A percentile compares a stretch with the other conserved stretches of the same genome.
Conservation (phyloP, 2,888 invertebrate species). For the Aspidapion aeneum region DNA sequence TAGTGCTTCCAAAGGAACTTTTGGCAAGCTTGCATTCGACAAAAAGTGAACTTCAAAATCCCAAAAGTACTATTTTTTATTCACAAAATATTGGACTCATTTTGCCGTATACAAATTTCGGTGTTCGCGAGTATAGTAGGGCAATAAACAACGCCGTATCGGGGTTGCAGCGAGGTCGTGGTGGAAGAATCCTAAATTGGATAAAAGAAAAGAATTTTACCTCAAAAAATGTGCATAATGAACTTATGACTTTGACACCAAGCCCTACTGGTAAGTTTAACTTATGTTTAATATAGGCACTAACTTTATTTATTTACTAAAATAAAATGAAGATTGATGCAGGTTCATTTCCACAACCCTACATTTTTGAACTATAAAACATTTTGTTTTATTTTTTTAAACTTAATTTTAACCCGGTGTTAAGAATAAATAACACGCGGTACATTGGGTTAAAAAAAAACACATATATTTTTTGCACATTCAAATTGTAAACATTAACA, state of each 20-base stretch:
- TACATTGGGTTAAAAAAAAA: too few species aligned
- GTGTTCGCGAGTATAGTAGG: slow-evolving; percentile 62
- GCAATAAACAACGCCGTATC: slow-evolving; percentile 62
- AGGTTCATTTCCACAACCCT: not conserved
- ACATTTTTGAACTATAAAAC: not conserved
- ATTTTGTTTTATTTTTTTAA: too few species aligned
- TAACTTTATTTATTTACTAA: not conserved
- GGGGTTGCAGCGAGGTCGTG: slow-evolving; percentile 56
- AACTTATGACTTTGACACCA: slow-evolving; percentile 68
- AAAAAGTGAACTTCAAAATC: not conserved
- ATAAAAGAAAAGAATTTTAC: slow-evolving; percentile 62
- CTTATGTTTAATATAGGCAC: not conserved
- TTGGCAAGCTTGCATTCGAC: not conserved
- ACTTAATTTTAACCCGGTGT: too few species aligned
- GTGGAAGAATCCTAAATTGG: slow-evolving; percentile 57
- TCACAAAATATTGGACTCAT: slow-evolving; percentile 56
- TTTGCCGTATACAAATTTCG: slow-evolving; percentile 60
- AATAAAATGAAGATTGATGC: too few species aligned
- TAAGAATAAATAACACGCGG: too few species aligned
- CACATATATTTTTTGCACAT: too few species aligned
- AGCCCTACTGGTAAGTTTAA: slow-evolving; percentile 66
- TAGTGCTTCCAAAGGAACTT: not conserved
- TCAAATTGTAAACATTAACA: too few species aligned
- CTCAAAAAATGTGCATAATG: slow-evolving; percentile 58
- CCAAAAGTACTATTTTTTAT: not conserved